Percentiles rank a stretch among this genome's conserved stretches.
Conservation (phyloP, 2,888 invertebrate genomes). For the Ectemnius continuus region DNA sequence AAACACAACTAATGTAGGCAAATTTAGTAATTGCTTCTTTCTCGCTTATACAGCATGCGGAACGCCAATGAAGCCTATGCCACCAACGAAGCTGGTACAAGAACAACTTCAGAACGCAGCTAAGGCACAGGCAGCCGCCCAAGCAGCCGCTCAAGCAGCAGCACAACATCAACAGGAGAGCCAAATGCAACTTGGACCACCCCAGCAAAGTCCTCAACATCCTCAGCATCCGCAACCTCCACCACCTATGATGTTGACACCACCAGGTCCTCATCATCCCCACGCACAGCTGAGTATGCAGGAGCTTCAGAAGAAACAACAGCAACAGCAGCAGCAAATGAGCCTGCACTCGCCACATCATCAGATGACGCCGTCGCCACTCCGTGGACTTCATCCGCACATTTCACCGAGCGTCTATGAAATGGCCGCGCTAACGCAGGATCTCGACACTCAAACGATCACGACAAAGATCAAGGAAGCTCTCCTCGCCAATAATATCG, state of each 20-base stretch:
- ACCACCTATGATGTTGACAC: conserved; percentile 85
- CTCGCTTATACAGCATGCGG: conserved; percentile 80
- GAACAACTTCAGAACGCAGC: conserved; percentile 76
- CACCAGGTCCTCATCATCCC: conserved; percentile 88
- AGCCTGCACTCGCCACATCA: conserved; percentile 82
- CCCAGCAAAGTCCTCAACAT: conserved; percentile 73
- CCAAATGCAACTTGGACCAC: conserved; percentile 74
- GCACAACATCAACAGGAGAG: conserved; percentile 75
- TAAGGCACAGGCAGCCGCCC: conserved; percentile 75
- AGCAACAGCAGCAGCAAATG: conserved; percentile 80
- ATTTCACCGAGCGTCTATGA: conserved; percentile 98
- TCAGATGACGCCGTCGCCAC: conserved; percentile 82
- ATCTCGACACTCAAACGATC: conserved; percentile 96
- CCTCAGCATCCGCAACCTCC: conserved; percentile 76
- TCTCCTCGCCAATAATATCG: conserved; percentile 96
- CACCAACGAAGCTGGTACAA: conserved; percentile 87
- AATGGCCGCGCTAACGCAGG: conserved; percentile 97
- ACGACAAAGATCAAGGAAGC: conserved; percentile 99
- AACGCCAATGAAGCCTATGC: conserved; percentile 85
- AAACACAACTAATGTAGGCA: neutral
- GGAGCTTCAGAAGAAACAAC: conserved; percentile 81
- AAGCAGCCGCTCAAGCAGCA: conserved; percentile 72
- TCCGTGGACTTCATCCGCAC: conserved; percentile 89
- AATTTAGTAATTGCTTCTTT: conserved; percentile 3
- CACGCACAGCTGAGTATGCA: conserved; percentile 84